Evolutionary conservation across 2,113 vertebrate species (phyloP).

Genomic region (Perccottus glenii): DNA sequence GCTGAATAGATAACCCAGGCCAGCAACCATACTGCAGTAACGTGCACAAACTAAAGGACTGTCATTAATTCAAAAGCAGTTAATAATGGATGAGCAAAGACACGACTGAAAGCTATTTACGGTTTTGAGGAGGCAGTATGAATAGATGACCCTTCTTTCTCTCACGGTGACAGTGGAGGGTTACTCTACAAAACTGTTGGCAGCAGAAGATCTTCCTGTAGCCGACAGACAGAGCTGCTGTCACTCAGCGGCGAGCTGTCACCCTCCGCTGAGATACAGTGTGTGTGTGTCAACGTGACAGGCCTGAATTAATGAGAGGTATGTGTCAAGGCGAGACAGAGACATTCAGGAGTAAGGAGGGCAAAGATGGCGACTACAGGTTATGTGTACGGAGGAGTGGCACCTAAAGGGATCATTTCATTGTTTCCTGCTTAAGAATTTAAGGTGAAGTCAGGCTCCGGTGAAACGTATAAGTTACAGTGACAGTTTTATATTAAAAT

Average conservation of each 20-base stretch:
- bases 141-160: constrained; percentile 71
- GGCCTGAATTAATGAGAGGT: constrained; percentile 74
- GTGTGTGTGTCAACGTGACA: constrained; percentile 60
- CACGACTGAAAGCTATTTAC: constrained; percentile 69
- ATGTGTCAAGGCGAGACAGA: constrained; percentile 57
- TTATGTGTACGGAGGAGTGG: constrained; percentile 38
- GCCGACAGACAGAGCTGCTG: constrained; percentile 71
- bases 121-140: constrained; percentile 67
- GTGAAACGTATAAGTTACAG: constrained; percentile 37
- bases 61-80: constrained; percentile 68
- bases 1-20: background rate
- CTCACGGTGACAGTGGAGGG: constrained; percentile 71
- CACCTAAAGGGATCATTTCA: constrained; percentile 54
- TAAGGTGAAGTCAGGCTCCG: constrained; percentile 45
- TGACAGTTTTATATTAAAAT: constrained; percentile 39
- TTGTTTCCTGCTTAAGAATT: constrained; percentile 52
- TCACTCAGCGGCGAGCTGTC: constrained; percentile 68
- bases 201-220: constrained; percentile 77
- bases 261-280: constrained; percentile 51
- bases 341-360: constrained; percentile 68
- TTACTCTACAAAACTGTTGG: constrained; percentile 75
- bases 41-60: constrained; percentile 56
- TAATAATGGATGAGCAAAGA: constrained; percentile 69
- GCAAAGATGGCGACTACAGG: constrained; percentile 61
- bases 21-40: constrained; percentile 36